Evolutionary conservation across 2,888 invertebrate genomes (phyloP).

Genomic region (Mimas tiliae): DNA sequence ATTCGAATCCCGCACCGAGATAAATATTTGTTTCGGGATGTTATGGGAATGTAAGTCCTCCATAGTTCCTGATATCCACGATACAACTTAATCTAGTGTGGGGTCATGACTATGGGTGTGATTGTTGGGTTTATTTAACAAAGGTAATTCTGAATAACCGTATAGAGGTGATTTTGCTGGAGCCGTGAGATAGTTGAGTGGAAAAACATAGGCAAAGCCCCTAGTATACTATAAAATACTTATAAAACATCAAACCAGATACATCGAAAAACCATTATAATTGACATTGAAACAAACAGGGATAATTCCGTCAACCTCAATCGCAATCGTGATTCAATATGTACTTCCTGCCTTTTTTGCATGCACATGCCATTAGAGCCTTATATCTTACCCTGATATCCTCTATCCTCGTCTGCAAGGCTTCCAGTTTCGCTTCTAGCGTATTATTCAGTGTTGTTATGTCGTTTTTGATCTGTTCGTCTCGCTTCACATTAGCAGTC

Average conservation of each 20-base stretch:
- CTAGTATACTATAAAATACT: too few relatives aligned
- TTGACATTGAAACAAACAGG: slow-evolving; percentile 9
- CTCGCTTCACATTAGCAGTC: slow-evolving; percentile 53
- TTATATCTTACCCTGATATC: slow-evolving; percentile 63
- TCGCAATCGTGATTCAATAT: neutral
- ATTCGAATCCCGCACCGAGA: too few relatives aligned
- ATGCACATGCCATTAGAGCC: slow-evolving; percentile 14
- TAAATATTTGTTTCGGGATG: too few relatives aligned
- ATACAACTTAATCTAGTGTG: too few relatives aligned
- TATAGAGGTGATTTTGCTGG: too few relatives aligned
- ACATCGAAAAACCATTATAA: neutral
- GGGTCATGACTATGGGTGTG: too few relatives aligned
- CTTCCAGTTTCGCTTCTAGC: slow-evolving; percentile 59
- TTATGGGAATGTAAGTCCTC: too few relatives aligned
- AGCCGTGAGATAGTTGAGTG: too few relatives aligned
- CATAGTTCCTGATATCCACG: too few relatives aligned
- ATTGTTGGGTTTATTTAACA: too few relatives aligned
- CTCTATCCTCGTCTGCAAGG: slow-evolving; percentile 64
- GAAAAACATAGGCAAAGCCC: too few relatives aligned
- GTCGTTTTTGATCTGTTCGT: slow-evolving; percentile 59
- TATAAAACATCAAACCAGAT: neutral
- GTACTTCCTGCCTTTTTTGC: slow-evolving; percentile 26
- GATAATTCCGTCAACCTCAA: slow-evolving; percentile 19
- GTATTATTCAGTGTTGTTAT: slow-evolving; percentile 63
- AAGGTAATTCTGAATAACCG: too few relatives aligned